Evolutionary conservation across 2,113 vertebrate species (phyloP), one percentile per base, ranked within the genome.

Genomic region (Pseudois nayaur): DNA sequence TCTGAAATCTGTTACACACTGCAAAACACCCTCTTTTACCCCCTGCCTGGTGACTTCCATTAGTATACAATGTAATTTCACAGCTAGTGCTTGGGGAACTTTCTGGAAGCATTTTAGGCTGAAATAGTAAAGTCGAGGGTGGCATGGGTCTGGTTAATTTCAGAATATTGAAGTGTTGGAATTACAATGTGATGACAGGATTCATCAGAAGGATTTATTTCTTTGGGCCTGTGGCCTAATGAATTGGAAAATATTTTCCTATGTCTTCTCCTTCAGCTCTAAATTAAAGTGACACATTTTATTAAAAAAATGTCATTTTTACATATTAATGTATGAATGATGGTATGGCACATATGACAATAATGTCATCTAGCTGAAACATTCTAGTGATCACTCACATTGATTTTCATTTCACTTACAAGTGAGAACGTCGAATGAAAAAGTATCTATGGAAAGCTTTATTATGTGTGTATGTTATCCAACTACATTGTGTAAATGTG

Each of bases 171-270:
- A 97, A 98, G 94, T 89, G 95, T 89, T 98, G 92, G 98, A 99
- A 98, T 99, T 98, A 98, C 98, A 98, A 9, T 82, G 97, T 98
- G 98, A 97, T 98, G 99, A 99, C 98, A 99, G 98, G 86, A 98
- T 97, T 99, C 98, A 99, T 99, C 98, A 98, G 97, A 98, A 98
- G 95, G 98, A 99, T 99, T 99, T 99, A 99, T 99, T 98, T 98
- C 96, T 98, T 97, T 98, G 91, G 98, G 98, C 97, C 95, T 87
- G 95, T 95, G 97, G 97, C 97, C 98, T 98, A 99, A 98, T 98
- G 98, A 99, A 98, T 98, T 99, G 98, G 98, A 99, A 99, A 99
- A 98, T 98, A 99, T 98, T 99, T 98, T 96, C 88, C 97, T 98
- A 98, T 97, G 95, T 98, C 97, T 97, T 98, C 96, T 98, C 95